Percentiles rank a stretch among this genome's conserved stretches.
Evolutionary conservation across 2,888 invertebrate species (phyloP).

Genomic region (Argyra leucocephala): DNA sequence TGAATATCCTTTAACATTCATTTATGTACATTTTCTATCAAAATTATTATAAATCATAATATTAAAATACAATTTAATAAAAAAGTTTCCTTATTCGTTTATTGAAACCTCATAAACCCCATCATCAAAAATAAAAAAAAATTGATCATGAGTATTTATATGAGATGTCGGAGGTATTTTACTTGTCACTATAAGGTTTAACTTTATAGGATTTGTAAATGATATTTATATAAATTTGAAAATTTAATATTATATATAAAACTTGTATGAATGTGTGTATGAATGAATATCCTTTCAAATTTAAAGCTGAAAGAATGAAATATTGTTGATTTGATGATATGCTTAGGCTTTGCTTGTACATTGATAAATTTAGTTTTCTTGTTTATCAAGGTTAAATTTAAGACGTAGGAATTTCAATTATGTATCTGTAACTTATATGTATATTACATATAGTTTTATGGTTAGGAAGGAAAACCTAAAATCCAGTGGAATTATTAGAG

Average conservation of each 20-base stretch:
- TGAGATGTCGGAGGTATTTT: background rate
- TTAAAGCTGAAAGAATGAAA: too few relatives aligned
- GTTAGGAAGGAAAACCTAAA: too few relatives aligned
- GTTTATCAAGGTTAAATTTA: background rate
- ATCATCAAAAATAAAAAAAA: too few relatives aligned
- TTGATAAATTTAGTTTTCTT: background rate
- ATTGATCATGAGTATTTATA: background rate
- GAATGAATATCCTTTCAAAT: too few relatives aligned
- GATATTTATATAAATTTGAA: background rate
- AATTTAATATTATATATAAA: too few relatives aligned
- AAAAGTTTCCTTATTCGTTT: background rate
- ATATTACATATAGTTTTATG: too few relatives aligned
- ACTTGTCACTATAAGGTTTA: background rate
- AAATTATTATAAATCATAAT: background rate
- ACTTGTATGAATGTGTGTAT: too few relatives aligned
- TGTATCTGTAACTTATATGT: too few relatives aligned
- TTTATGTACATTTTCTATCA: background rate
- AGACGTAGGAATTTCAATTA: background rate
- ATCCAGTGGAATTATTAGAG: too few relatives aligned
- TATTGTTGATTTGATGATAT: too few relatives aligned
- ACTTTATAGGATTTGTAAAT: background rate
- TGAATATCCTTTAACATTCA: too few relatives aligned
- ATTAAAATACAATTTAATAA: conserved; percentile 1
- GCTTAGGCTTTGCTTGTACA: too few relatives aligned
- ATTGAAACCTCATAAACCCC: background rate